Conservation (phyloP, 2,888 invertebrate genomes). For the Ptilodon capucinus region DNA sequence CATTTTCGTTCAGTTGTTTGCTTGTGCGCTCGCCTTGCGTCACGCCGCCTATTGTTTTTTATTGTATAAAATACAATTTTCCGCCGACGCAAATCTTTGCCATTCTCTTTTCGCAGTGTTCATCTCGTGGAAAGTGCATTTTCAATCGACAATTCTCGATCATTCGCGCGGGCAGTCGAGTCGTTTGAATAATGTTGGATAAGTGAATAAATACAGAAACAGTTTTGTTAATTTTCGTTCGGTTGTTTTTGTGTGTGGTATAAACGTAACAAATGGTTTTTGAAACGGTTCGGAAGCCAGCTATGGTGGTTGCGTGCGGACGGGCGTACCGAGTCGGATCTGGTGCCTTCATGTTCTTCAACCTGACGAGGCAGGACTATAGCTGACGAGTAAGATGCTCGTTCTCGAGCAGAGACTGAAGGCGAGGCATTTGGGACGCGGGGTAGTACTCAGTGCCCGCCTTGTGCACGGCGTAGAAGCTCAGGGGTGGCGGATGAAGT, state of each 20-base stretch:
- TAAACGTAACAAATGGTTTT: constrained; percentile 70
- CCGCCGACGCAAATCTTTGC: constrained; percentile 37
- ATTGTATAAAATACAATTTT: constrained; percentile 38
- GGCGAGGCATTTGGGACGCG: constrained; percentile 66
- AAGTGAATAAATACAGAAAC: constrained; percentile 51
- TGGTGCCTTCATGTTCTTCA: constrained; percentile 75
- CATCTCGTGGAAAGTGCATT: constrained; percentile 37
- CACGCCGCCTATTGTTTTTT: constrained; percentile 54
- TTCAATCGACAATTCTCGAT: constrained; percentile 12
- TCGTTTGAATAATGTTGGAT: constrained; percentile 74
- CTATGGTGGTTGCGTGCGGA: constrained; percentile 71
- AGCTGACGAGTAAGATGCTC: constrained; percentile 81
- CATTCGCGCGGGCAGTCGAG: constrained; percentile 28
- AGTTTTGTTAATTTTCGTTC: constrained; percentile 15
- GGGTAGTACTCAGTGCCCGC: constrained; percentile 65
- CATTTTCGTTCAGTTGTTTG: constrained; percentile 63
- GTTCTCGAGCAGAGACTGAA: constrained; percentile 77
- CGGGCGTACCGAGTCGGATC: constrained; percentile 61
- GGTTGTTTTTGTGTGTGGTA: constrained; percentile 36
- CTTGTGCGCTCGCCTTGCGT: constrained; percentile 47
- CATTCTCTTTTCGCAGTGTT: constrained; percentile 27
- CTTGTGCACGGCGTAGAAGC: constrained; percentile 71
- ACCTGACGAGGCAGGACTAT: constrained; percentile 75
- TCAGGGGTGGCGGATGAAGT: constrained; percentile 75
- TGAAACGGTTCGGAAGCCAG: constrained; percentile 60